Conservation (phyloP, 2,113 vertebrate genomes). For the Chamaetylas fuelleborni region DNA sequence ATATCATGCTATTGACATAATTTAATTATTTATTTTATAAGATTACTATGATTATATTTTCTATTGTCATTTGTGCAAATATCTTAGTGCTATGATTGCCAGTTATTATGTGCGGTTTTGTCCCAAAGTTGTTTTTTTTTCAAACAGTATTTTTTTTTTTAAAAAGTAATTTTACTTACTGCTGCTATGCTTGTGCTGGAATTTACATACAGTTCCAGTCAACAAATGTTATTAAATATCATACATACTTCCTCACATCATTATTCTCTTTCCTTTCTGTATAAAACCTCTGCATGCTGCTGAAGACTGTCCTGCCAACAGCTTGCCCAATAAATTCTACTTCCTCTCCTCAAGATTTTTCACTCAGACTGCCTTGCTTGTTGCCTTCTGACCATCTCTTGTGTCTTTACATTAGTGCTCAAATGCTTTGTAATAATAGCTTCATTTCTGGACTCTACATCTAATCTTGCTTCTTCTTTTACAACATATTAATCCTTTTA, state of each 20-base stretch:
- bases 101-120: neutral
- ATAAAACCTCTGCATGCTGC: neutral
- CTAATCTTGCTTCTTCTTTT: neutral
- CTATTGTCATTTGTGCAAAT: neutral
- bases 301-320: neutral
- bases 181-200: neutral
- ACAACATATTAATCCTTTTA: neutral
- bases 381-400: neutral
- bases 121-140: neutral
- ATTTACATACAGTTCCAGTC: neutral
- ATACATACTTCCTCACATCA: neutral
- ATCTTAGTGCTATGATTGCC: neutral
- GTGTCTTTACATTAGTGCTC: neutral
- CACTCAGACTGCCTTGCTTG: neutral
- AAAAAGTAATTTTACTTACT: neutral
- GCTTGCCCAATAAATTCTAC: neutral
- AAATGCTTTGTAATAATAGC: neutral
- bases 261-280: neutral
- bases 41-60: neutral
- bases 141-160: neutral
- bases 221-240: neutral
- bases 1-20: neutral
- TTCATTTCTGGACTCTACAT: neutral
- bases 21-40: neutral
- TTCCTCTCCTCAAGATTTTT: neutral